Evolutionary conservation across 2,113 vertebrate genomes (phyloP).

Genomic region (Spea multiplicata): DNA sequence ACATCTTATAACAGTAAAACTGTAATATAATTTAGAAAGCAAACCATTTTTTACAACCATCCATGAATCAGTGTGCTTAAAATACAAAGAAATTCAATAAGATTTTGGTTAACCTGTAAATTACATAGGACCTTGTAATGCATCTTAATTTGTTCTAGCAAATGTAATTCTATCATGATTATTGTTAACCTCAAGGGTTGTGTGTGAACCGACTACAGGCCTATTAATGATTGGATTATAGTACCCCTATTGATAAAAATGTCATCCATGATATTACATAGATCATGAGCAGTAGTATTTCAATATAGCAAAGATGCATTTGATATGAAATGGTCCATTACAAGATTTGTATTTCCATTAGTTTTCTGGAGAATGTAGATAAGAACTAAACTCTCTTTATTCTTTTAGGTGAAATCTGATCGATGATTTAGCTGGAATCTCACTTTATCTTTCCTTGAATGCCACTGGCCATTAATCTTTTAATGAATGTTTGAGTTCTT

Average conservation of each 20-base stretch:
- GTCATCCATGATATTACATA: neutral
- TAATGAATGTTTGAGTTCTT: conserved; percentile 30
- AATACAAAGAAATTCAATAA: no score
- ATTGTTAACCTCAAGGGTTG: conserved; percentile 23
- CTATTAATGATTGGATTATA: conserved; percentile 13
- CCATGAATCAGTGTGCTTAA: no score
- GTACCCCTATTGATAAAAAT: conserved; percentile 11
- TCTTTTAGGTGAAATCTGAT: conserved; percentile 44
- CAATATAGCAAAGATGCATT: neutral
- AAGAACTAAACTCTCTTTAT: neutral
- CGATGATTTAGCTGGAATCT: conserved; percentile 27
- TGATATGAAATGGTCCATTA: neutral
- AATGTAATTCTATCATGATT: conserved; percentile 27
- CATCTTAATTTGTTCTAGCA: conserved; percentile 23
- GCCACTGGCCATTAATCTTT: conserved; percentile 36
- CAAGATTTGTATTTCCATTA: neutral
- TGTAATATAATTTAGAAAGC: no score
- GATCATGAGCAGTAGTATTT: neutral
- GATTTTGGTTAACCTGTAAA: conserved; percentile 7
- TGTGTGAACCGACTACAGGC: conserved; percentile 11
- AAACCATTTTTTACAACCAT: no score
- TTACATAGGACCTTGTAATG: conserved; percentile 11
- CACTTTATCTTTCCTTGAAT: conserved; percentile 40
- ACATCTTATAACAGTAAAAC: no score
- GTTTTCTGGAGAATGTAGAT: neutral